These are phyloP conservation scores for Zosterops japonicus DNA, from an alignment of 2,113 vertebrate genomes.

Conservation along the genomic window DNA sequence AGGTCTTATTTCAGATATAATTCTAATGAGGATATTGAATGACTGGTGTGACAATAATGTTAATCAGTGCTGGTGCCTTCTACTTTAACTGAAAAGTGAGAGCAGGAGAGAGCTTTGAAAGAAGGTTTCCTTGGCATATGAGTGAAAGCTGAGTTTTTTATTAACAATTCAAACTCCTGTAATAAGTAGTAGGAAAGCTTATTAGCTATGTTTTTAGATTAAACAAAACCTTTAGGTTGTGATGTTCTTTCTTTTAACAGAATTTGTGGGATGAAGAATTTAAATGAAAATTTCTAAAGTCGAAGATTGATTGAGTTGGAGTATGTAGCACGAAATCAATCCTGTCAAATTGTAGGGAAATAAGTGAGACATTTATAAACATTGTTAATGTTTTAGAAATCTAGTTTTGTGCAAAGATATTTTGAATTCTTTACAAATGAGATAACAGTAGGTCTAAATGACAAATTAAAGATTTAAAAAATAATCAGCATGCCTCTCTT, in stretches of 20 bases:
- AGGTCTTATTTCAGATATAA: constrained; percentile 40
- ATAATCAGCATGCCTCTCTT: constrained; percentile 71
- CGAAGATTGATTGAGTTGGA: constrained; percentile 56
- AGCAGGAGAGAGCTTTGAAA: constrained; percentile 42
- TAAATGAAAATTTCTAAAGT: constrained; percentile 54
- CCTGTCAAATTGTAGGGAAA: constrained; percentile 64
- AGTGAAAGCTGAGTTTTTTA: constrained; percentile 56
- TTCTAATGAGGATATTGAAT: constrained; percentile 48
- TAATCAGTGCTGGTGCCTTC: constrained; percentile 40
- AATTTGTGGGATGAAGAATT: constrained; percentile 55
- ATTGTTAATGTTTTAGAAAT: constrained; percentile 70
- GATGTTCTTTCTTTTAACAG: constrained; percentile 53
- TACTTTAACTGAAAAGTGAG: constrained; percentile 33
- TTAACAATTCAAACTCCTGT: constrained; percentile 39
- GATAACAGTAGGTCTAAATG: constrained; percentile 73
- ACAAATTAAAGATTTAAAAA: constrained; percentile 78
- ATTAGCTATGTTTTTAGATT: constrained; percentile 47
- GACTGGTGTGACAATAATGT: constrained; percentile 56
- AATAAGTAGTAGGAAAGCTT: constrained; percentile 40
- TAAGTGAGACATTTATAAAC: constrained; percentile 71
- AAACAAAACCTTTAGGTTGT: constrained; percentile 59
- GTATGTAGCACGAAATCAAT: constrained; percentile 61
- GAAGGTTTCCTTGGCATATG: constrained; percentile 46
- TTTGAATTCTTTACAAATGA: constrained; percentile 73
- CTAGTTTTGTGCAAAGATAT: constrained; percentile 65